Conservation (phyloP, 2,888 invertebrate genomes). For the Dasysyrphus tricinctus region DNA sequence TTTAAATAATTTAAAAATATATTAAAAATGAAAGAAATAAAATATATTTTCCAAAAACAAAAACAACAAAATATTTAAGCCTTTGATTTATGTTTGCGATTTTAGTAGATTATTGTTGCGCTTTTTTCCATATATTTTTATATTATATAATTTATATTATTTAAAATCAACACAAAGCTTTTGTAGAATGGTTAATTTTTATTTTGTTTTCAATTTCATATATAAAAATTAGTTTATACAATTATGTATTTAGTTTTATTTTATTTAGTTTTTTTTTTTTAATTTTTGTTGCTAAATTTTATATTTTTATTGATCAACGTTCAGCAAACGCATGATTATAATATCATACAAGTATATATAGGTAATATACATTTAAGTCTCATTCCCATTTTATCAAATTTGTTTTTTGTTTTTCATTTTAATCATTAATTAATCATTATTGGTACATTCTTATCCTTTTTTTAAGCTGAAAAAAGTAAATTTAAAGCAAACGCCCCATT, state of each 20-base stretch:
- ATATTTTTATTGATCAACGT: conserved; percentile 36
- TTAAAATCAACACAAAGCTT: conserved; percentile 50
- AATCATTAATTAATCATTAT: conserved; percentile 20
- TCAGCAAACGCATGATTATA: conserved; percentile 41
- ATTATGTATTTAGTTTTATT: conserved; percentile 18
- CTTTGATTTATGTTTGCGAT: conserved; percentile 24
- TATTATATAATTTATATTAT: conserved; percentile 2
- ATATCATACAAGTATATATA: conserved; percentile 46
- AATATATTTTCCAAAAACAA: background rate
- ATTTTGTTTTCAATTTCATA: conserved; percentile 36
- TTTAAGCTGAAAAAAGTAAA: conserved; percentile 4
- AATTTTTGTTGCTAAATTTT: conserved; percentile 36
- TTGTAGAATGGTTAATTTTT: conserved; percentile 49
- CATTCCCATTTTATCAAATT: conserved; percentile 57
- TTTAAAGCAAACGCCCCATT: conserved; percentile 23
- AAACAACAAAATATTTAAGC: background rate
- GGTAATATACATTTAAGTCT: conserved; percentile 66
- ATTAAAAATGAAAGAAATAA: background rate
- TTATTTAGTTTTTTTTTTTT: conserved; percentile 7
- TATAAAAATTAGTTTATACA: conserved; percentile 73
- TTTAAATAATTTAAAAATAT: background rate
- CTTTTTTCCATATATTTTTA: conserved; percentile 7
- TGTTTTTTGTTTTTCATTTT: background rate
- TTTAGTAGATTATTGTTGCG: conserved; percentile 42
- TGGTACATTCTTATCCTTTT: conserved; percentile 35